Percentiles rank a stretch among this genome's conserved stretches.
Evolutionary conservation across 2,797 vertebrate species (phyloP).

Genomic region (Anguilla obscura): DNA sequence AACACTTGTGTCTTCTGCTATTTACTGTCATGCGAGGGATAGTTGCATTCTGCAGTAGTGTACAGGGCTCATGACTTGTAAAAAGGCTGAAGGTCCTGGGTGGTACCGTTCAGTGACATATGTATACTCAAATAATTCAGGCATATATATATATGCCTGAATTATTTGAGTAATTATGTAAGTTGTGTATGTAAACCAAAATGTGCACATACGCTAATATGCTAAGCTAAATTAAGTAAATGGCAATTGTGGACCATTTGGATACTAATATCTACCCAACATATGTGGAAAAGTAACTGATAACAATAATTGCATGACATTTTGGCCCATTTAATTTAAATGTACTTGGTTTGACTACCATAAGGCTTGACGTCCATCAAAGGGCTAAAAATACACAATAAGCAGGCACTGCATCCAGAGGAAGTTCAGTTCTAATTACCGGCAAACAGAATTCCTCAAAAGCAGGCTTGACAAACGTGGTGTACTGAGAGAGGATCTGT

Average conservation of each 20-base stretch:
- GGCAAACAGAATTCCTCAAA: slow-evolving; percentile 98
- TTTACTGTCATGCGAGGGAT: background rate
- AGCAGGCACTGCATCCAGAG: background rate
- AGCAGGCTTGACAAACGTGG: slow-evolving; percentile 95
- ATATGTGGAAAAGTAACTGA: background rate
- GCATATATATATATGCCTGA: background rate
- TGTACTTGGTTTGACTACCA: background rate
- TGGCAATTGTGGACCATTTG: background rate
- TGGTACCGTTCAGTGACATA: background rate
- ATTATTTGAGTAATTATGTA: background rate
- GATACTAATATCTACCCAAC: background rate
- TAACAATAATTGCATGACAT: background rate
- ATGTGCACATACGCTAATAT: background rate
- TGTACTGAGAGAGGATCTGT: slow-evolving; percentile 95
- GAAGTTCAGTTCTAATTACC: slow-evolving; percentile 68
- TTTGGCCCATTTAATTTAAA: background rate
- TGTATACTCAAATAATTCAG: background rate
- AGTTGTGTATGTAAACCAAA: background rate
- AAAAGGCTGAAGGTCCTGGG: background rate
- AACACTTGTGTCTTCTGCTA: background rate
- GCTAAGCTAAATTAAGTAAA: background rate
- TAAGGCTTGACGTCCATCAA: background rate
- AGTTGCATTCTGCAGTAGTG: background rate
- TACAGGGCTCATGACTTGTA: background rate
- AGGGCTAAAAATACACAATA: background rate